Evolutionary conservation across 1,140 invertebrate species (phyloP), one percentile per base, ranked within the genome.

Genomic region (Drosophila grimshawi): DNA sequence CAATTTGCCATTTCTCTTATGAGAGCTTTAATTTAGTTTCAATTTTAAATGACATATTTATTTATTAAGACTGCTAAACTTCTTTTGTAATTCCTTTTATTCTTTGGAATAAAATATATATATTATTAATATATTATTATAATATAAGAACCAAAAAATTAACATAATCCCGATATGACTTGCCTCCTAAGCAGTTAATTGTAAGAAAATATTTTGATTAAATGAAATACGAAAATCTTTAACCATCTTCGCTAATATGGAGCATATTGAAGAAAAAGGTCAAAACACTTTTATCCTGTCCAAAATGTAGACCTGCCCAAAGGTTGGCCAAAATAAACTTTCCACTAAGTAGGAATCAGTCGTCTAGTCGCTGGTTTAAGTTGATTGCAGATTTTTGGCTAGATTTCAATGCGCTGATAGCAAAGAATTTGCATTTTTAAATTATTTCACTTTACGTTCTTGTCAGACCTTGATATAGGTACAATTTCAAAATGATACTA

Each of bases 371-470:
- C 11, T 46, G 56, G 39, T 52, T 69, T 53, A 64, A 63, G 66
- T 77, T 85, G 81, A 85, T 85, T 85, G 69, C 60, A 51, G 73
- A 62, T 49, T 46, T 73, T 63, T 53, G 56, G 63, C 51, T 64
- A 77, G 77, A 85, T 85, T 76, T 78, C 65, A 64, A 59, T 59
- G 66, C 52, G 11, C 39, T 76, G 81, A 80, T 85, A 83, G 75
- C 39, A 62, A 29, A 41, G 53, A 77, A 86, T 85, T 85, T 80
- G 73, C 81, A 86, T 85, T 85, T 85, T 85, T 78, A 85, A 85
- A 85, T 85, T 80, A 85, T 85, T 85, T 85, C 81, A 85, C 85
- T 85, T 85, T 77, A 85, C 81, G 81, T 85, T 60, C 81, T 85
- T 85, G 81, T 80, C 81, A 85, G 77, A 41, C 73, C 81, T 76